Conservation (phyloP, 2,888 invertebrate genomes). For the Andrena praecox region DNA sequence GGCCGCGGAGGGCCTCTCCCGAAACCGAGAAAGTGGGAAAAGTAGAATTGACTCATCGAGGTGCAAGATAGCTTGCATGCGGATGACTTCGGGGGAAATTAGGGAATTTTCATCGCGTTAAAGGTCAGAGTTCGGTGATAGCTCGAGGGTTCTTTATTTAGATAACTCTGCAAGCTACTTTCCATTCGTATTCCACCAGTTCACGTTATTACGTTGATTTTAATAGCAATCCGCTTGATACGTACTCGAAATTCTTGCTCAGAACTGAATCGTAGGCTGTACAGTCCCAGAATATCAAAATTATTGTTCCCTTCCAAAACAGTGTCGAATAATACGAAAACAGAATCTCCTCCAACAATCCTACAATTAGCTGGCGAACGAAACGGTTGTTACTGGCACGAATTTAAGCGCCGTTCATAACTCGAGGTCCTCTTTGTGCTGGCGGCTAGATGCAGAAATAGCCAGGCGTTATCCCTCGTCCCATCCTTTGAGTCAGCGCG, state of each 20-base stretch:
- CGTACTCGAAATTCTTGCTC: background rate
- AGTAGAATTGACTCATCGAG: background rate
- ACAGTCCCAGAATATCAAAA: too few species aligned
- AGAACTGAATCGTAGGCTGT: background rate
- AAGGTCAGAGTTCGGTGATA: background rate
- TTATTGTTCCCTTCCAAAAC: background rate
- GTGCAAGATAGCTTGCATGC: background rate
- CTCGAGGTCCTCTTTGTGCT: slow-evolving; percentile 65
- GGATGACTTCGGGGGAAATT: background rate
- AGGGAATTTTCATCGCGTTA: background rate
- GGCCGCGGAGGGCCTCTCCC: background rate
- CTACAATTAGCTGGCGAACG: slow-evolving; percentile 12
- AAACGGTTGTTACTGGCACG: background rate
- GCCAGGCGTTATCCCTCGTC: slow-evolving; percentile 64
- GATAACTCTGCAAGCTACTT: background rate
- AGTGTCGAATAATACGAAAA: background rate
- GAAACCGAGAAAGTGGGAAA: background rate
- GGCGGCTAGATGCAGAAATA: slow-evolving; percentile 65
- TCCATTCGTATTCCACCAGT: background rate
- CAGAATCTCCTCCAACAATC: background rate
- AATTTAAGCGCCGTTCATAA: slow-evolving; percentile 45
- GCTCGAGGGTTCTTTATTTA: background rate
- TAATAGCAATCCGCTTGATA: background rate
- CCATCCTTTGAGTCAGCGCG: slow-evolving; percentile 68
- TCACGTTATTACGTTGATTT: background rate